A percentile compares a stretch with the other conserved stretches of the same genome.
Evolutionary conservation across 1,140 invertebrate genomes (phyloP).

Genomic region (Magallana angulata): DNA sequence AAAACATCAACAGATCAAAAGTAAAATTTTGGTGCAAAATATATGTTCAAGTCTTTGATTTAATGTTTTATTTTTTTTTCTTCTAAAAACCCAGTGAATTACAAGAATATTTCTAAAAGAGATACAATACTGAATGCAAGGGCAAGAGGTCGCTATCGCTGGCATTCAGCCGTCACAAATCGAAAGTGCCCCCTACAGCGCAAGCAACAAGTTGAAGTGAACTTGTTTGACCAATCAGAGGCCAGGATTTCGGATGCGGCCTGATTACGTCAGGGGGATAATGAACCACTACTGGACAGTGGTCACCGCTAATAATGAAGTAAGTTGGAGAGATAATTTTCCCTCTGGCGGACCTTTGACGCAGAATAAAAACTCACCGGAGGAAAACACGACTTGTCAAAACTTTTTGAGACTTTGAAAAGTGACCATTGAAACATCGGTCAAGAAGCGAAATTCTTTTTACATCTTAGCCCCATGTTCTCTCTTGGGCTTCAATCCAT

Average conservation of each 20-base stretch:
- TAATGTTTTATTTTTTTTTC: too few species aligned
- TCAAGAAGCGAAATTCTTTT: neutral
- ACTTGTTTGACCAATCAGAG: slow-evolving; percentile 43
- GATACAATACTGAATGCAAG: neutral
- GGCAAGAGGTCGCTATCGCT: slow-evolving; percentile 12
- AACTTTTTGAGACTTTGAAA: slow-evolving; percentile 3
- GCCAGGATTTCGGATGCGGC: slow-evolving; percentile 37
- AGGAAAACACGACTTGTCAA: slow-evolving; percentile 27
- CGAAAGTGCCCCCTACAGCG: slow-evolving; percentile 26
- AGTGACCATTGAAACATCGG: neutral
- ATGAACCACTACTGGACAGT: slow-evolving; percentile 43
- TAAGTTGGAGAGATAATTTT: slow-evolving; percentile 31
- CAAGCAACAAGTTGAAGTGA: slow-evolving; percentile 41
- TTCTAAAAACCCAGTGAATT: too few species aligned
- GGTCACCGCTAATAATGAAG: slow-evolving; percentile 40
- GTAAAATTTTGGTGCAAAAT: too few species aligned
- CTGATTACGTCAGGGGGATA: slow-evolving; percentile 51
- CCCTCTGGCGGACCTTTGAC: slow-evolving; percentile 38
- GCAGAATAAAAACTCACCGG: slow-evolving; percentile 22
- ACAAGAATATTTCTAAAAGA: too few species aligned
- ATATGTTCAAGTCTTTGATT: too few species aligned
- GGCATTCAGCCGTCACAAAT: slow-evolving; percentile 23
- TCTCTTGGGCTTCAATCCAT: neutral
- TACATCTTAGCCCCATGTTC: neutral
- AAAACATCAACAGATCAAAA: too few species aligned